Base-by-base conservation (phyloP, 2,113 vertebrate genomes). In the Sisor rabdophorus region DNA sequence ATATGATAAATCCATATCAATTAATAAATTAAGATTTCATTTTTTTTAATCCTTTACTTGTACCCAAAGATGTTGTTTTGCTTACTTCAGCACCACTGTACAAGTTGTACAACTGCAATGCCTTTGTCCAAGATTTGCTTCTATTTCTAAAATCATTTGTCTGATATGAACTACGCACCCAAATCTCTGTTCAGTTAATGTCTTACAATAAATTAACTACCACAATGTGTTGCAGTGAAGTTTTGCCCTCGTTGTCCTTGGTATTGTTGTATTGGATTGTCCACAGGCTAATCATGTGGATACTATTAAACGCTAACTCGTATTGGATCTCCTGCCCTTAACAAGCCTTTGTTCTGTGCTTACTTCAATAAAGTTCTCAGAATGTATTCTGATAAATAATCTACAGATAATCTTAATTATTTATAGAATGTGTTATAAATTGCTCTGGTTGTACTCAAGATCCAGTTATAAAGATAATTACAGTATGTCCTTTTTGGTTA, bases 231-330 rank as follows among this genome's bases (percentile, higher is more conserved):
- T 67, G 11, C 64, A 67, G 20, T 40, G 11, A 20, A 44, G 12
- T 40, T 48, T 65, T 22, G 74, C 55, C 1, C 10, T 60, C 6
- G 32, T 32, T 1, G 59, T 71, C 81, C 85, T 80, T 80, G 80
- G 81, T 77, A 72, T 54, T 78, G 81, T 81, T 82, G 78, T 59
- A n/a, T n/a, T n/a, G n/a, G n/a, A n/a, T 84, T 80, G 78, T 83
- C 85, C 82, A 73, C 69, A 71, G 28, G 70, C 47, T 78, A 48
- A 79, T 78, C 81, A 83, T 61, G 83, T 80, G 83, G 79, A 71
- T 44, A 70, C 58, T 28, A 63, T 79, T 82, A 82, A 87, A 87
- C 86, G 84, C 81, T 87, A 81, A 86, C 81, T 69, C 63, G 2
- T 64, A 26, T 77, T 9, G 9, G 50, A 68, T 82, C 17, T 26